Evolutionary conservation across 2,113 vertebrate species (phyloP).

Genomic region (Ifrita kowaldi): DNA sequence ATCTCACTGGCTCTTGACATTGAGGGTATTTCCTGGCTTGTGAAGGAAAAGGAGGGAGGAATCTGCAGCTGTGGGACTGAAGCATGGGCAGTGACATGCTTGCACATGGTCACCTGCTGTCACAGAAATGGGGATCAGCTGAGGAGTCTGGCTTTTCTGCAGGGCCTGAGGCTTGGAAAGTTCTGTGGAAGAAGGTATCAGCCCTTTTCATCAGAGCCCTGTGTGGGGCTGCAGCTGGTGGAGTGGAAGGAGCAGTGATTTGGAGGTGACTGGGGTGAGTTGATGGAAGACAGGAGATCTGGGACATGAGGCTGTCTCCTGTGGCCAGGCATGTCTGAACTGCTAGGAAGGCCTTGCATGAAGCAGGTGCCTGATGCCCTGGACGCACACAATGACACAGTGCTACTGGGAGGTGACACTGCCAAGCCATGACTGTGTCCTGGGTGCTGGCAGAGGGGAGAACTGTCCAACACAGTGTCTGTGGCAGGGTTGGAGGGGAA

Average conservation of each 20-base stretch:
- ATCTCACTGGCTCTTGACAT: not conserved
- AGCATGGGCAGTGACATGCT: fast-evolving
- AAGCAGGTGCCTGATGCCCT: not conserved
- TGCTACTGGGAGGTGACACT: not conserved
- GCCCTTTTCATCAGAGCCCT: not conserved
- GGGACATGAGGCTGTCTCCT: not conserved
- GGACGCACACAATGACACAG: not conserved
- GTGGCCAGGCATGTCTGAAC: not conserved
- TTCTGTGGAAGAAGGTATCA: not conserved
- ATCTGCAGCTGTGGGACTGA: not conserved
- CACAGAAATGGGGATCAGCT: not conserved
- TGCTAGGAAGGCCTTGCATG: not conserved
- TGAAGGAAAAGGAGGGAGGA: not conserved
- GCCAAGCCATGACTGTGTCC: not conserved
- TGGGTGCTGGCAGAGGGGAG: not conserved
- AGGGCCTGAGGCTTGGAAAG: not conserved
- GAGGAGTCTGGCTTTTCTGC: not conserved
- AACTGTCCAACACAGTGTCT: not conserved
- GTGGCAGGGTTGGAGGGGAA: not conserved
- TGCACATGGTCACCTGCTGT: not conserved
- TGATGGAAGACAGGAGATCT: not conserved
- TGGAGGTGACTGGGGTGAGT: not conserved
- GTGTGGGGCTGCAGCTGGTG: not conserved
- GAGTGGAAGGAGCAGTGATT: not conserved
- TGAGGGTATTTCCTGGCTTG: not conserved